Evolutionary conservation across 2,888 invertebrate species (phyloP).

Genomic region (Erynnis tages): DNA sequence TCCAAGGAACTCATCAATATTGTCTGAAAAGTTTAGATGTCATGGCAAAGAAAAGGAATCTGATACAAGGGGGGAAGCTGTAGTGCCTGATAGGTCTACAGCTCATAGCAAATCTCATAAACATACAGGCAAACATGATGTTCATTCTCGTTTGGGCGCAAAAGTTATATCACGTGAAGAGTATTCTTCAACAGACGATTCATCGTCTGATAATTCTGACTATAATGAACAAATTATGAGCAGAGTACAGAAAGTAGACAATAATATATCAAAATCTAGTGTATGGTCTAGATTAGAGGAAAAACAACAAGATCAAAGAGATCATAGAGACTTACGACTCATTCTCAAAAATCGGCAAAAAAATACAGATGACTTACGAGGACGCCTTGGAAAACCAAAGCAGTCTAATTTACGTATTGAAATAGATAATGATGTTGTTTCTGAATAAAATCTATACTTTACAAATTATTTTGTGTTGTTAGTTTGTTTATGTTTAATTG

Average conservation of each 20-base stretch:
- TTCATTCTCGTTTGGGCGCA: conserved; percentile 63
- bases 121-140: conserved; percentile 36
- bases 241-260: conserved; percentile 71
- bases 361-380: conserved; percentile 61
- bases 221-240: conserved; percentile 66
- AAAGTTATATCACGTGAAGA: conserved; percentile 48
- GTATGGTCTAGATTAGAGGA: conserved; percentile 82
- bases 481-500: neutral
- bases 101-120: conserved; percentile 40
- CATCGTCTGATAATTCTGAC: conserved; percentile 53
- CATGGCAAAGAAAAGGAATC: too few relatives aligned
- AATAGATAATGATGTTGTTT: conserved; percentile 59
- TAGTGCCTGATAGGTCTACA: conserved; percentile 67
- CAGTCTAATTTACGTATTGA: conserved; percentile 72
- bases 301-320: conserved; percentile 41
- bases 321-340: conserved; percentile 60
- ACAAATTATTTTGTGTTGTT: neutral
- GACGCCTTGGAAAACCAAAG: conserved; percentile 61
- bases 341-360: conserved; percentile 55
- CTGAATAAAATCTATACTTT: conserved; percentile 13
- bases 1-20: conserved; percentile 51
- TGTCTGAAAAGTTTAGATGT: conserved; percentile 67
- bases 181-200: conserved; percentile 49
- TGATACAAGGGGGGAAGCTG: conserved; percentile 52
- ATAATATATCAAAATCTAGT: conserved; percentile 56